Conservation (phyloP, 2,113 vertebrate species). For the Hippocampus barbouri region DNA sequence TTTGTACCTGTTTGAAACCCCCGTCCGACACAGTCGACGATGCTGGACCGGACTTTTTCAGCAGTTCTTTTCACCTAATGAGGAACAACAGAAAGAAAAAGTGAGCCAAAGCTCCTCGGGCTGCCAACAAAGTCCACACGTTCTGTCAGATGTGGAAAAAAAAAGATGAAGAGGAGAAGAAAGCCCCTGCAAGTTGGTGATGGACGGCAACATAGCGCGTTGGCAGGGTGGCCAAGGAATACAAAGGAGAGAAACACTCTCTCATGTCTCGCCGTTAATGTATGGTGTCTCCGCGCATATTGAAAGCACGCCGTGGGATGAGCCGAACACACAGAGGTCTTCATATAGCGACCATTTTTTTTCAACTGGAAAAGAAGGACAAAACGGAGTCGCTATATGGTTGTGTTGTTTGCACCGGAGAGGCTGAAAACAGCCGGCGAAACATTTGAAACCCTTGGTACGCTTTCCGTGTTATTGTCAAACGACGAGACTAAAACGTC, state of each 20-base stretch:
- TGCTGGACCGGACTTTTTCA: slow-evolving; percentile 26
- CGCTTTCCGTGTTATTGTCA: too few relatives aligned
- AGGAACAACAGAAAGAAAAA: slow-evolving; percentile 41
- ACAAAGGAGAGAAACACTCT: not conserved
- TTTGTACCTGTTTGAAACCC: slow-evolving; percentile 53
- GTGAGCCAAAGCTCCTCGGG: slow-evolving; percentile 9
- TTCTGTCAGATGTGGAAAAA: not conserved
- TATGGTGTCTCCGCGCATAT: not conserved
- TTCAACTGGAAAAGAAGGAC: too few relatives aligned
- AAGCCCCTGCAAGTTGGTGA: slow-evolving; percentile 32
- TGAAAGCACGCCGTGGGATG: not conserved
- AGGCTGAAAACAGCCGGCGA: too few relatives aligned
- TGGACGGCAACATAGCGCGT: slow-evolving; percentile 23
- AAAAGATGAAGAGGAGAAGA: slow-evolving; percentile 5
- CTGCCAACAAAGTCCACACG: slow-evolving; percentile 35
- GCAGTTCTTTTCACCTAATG: slow-evolving; percentile 39
- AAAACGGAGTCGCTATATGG: too few relatives aligned
- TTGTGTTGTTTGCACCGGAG: too few relatives aligned
- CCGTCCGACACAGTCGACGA: slow-evolving; percentile 40
- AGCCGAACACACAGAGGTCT: too few relatives aligned
- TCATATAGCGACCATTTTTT: too few relatives aligned
- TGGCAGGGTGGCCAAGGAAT: slow-evolving; percentile 24
- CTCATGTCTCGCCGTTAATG: not conserved
- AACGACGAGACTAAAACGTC: too few relatives aligned
- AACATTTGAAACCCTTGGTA: too few relatives aligned